Base-by-base conservation (phyloP, 2,888 invertebrate genomes). In the Archips crataeganus region DNA sequence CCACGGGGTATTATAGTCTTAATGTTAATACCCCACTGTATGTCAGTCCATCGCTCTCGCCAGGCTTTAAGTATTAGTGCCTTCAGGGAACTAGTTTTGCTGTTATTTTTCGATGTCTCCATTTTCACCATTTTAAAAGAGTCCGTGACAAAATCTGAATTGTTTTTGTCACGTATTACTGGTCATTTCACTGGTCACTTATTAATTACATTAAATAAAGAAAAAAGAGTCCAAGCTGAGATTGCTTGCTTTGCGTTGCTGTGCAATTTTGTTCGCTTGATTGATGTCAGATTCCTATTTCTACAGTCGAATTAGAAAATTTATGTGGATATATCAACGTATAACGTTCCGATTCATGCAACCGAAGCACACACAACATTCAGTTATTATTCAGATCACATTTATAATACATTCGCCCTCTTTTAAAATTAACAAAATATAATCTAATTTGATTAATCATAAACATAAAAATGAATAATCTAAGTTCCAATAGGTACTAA, bases 21-120 rank as follows among this genome's bases (percentile, higher is more conserved):
- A 71, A 99, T 98, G 84, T 98, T 98, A 79, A 98, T 98, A 54
- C 98, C 98, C 99, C 99, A 99, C 90, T 98, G 98, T 61, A 98
- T 96, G 89, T 99, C 99, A 1, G 97, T 97, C 99, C 99, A 99
- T 75, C 99, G 95, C 92, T 99, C 99, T 81, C 98, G 95, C 99
- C 99, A 99, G 64, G 99, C 99, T 87, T 96, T 95, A 73, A 98
- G 92, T 79, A 98, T 94, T 39, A 98, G 93, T 74, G 97, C 97
- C 90, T 97, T 97, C 64, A 98, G 88, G 74, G 97, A 96, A 88
- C 97, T 97, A 0, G 97, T 97, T 95, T 97, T 97, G 87, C 97
- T 97, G 47, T 97, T 97, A 76, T 97, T 97, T 94, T 97, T 97
- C 71, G 97, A 96, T 51, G 94, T 89, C 89, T 97, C 97, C 97